These are phyloP conservation scores for Cirrhinus molitorella DNA, from an alignment of 2,797 vertebrate genomes.

Conservation along the genomic window DNA sequence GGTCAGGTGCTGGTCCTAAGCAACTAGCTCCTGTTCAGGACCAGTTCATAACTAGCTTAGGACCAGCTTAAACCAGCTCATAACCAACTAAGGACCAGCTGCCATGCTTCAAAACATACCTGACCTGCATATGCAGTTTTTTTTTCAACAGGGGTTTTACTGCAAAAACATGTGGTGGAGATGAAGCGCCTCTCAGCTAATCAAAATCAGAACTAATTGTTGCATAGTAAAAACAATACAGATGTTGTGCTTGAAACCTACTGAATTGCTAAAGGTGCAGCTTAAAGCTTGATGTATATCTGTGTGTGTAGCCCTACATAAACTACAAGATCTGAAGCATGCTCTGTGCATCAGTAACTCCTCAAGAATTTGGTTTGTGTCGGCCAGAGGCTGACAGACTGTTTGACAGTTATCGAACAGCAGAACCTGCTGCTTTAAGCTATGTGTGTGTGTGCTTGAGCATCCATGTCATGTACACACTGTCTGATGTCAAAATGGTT, in stretches of 20 bases:
- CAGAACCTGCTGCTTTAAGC: not conserved
- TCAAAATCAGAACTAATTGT: not conserved
- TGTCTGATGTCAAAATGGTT: slow-evolving; percentile 35
- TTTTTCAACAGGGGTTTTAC: too few relatives aligned
- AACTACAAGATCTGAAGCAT: not conserved
- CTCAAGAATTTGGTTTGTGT: slow-evolving; percentile 1
- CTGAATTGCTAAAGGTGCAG: not conserved
- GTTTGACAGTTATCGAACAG: slow-evolving; percentile 12
- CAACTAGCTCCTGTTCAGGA: too few relatives aligned
- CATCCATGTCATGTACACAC: not conserved
- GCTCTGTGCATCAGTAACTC: not conserved
- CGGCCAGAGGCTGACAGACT: slow-evolving; percentile 26
- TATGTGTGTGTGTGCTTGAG: not conserved
- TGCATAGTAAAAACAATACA: not conserved
- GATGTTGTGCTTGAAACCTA: slow-evolving; percentile 12
- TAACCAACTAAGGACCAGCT: too few relatives aligned
- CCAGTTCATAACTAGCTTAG: too few relatives aligned
- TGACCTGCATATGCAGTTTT: too few relatives aligned
- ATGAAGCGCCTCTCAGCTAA: not conserved
- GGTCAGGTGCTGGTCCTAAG: too few relatives aligned
- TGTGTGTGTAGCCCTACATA: not conserved
- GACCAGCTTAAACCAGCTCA: too few relatives aligned
- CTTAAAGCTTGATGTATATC: not conserved
- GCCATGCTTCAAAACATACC: too few relatives aligned
- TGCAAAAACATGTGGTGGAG: too few relatives aligned